Evolutionary conservation across 2,797 vertebrate genomes (phyloP), one percentile per base, ranked within the genome.

Genomic region (Helicolenus hilgendorfi): DNA sequence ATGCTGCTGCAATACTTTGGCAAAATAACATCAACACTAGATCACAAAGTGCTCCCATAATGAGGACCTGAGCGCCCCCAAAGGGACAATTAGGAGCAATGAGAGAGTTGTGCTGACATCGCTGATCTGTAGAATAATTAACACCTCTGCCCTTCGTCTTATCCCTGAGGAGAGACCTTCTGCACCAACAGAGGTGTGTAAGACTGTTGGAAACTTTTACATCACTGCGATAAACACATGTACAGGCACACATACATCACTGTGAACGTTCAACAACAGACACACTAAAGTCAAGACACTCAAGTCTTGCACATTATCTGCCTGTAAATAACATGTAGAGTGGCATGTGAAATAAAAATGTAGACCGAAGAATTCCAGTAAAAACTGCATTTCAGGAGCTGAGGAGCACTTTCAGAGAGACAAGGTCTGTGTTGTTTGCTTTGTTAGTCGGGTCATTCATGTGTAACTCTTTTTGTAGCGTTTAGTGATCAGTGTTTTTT

Each of bases 91-190:
- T 97, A 96, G 92, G 88, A 90, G 90, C 94, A 95, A 97, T 96
- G 95, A 96, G 93, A 96, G 92, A 84, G 82, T 94, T 97, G 89
- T 96, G 97, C 97, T 97, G 97, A 97, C 92, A 93, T 85, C 1
- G 96, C 94, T 89, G 91, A 96, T 95, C 92, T 93, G 93, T 91
- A 84, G 94, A 96, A 94, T 97, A 97, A 98, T 98, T 97, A 98
- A 96, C 95, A 97, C 95, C 92, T 89, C 94, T 95, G 95, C 94
- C 96, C 96, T 97, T 94, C 84, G 83, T 94, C 72, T 88, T 76
- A 77, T 94, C 96, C 95, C 93, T 5, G 75, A 92, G 94, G 96
- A 94, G 86, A 87, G 77, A 82, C 88, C 86, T 84, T 67, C 68
- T 75, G 75, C 90, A 90, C 91, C 85, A 88, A 88, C 92, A 88